phyloP scores from a whole-genome alignment of 2,113 vertebrate genomes.

The Ranitomeya variabilis region DNA sequence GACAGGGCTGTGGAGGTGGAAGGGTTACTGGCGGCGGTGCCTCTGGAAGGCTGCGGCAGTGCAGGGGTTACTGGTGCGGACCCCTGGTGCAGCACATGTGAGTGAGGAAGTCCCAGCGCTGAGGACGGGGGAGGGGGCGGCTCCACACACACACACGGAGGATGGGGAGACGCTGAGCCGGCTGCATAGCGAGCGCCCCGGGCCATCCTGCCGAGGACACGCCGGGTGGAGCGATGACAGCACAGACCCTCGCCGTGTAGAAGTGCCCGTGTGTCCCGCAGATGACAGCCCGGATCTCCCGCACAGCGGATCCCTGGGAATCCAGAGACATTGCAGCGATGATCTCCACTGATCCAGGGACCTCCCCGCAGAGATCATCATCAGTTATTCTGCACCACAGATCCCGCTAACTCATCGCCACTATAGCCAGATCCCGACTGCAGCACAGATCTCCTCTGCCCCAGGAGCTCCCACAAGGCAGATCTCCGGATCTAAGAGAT shows the following conservation, averaged over 20 bases:
- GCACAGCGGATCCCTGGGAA: too few relatives aligned
- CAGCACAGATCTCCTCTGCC: not conserved
- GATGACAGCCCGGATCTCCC: too few relatives aligned
- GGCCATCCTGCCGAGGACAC: not conserved
- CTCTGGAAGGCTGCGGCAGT: not conserved
- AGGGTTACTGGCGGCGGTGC: too few relatives aligned
- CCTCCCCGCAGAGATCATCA: too few relatives aligned
- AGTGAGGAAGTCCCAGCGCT: conserved; percentile 40
- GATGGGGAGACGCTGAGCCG: conserved; percentile 18
- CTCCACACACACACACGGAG: conserved; percentile 3
- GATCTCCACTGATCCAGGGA: not conserved
- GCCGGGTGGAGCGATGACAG: too few relatives aligned
- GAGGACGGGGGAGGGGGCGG: conserved; percentile 5
- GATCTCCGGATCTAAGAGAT: too few relatives aligned
- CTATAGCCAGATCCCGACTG: not conserved
- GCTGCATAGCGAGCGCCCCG: not conserved
- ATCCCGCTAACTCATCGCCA: too few relatives aligned
- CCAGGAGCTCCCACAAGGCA: too few relatives aligned
- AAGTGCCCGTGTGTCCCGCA: too few relatives aligned
- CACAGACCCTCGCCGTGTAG: too few relatives aligned
- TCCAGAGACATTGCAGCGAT: not conserved
- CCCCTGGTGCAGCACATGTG: conserved; percentile 34
- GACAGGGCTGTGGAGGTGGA: too few relatives aligned
- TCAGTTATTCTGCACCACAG: too few relatives aligned
- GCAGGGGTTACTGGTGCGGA: conserved; percentile 17